Base-by-base conservation (phyloP, 2,888 invertebrate genomes). In the Girardia tigrina region DNA sequence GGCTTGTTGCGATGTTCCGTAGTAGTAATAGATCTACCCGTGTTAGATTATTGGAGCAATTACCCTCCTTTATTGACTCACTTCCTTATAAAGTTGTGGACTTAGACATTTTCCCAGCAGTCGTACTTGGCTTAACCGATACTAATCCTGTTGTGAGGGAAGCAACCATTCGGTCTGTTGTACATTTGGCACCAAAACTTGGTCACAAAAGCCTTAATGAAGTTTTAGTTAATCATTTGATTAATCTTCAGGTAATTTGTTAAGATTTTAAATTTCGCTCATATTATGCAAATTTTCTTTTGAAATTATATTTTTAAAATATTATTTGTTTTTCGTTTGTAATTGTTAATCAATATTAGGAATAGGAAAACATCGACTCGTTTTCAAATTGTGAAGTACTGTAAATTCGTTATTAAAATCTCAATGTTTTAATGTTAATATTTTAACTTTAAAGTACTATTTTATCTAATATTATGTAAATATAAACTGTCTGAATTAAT, bases 131-230 rank as follows among this genome's bases (percentile, higher is more conserved):
- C 1, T 97, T 98, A 84, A 86, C 93, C 83, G 98, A 98, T 84
- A 94, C 95, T 0, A 97, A 95, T 86, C 91, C 94, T 0, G 90
- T 92, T 0, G 94, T 98, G 79, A 87, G 97, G 79, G 98, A 98
- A 85, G 92, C 93, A 85, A 98, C 98, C 0, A 92, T 98, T 75
- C 81, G 89, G 88, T 94, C 94, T 74, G 92, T 97, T 85, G 89
- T 97, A 77, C 91, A 92, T 82, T 86, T 98, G 81, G 94, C 97
- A 23, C 90, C 94, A 71, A 98, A 97, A 86, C 88, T 98, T 78
- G 97, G 92, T 86, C 93, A 94, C 83, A 93, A 95, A 83, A 98
- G 97, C 86, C 86, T 98, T 69, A 97, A 98, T 85, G 92, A 94
- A 71, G 97, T 98, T 85, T 90, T 95, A 69, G 86, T 98, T 83